phyloP scores from a whole-genome alignment of 2,888 invertebrate species.

The Phaedon cochleariae region DNA sequence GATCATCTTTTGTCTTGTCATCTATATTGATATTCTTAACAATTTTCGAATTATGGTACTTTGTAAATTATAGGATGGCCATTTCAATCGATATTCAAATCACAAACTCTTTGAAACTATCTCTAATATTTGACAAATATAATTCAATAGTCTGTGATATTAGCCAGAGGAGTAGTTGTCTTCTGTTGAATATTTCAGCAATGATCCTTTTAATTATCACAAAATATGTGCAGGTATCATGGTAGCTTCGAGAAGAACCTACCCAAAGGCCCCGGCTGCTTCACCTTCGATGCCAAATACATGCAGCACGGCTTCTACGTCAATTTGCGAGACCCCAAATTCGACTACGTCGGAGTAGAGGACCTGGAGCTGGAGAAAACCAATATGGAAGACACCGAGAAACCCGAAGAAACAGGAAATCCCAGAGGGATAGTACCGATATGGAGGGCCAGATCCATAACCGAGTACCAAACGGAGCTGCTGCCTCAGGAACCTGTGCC shows the following conservation, averaged over 20 bases:
- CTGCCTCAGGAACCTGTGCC: constrained; percentile 76
- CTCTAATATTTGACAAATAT: too few species aligned
- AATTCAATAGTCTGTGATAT: too few species aligned
- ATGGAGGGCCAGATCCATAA: constrained; percentile 75
- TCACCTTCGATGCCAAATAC: constrained; percentile 78
- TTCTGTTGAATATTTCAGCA: too few species aligned
- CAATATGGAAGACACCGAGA: constrained; percentile 55
- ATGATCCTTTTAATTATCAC: neutral
- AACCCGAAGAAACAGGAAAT: constrained; percentile 49
- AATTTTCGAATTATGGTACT: too few species aligned
- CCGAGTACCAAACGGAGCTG: constrained; percentile 73
- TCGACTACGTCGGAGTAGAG: constrained; percentile 63
- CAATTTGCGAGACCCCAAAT: constrained; percentile 68
- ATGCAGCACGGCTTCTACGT: constrained; percentile 79
- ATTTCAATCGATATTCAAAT: too few species aligned
- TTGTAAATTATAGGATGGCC: too few species aligned
- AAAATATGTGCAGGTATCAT: constrained; percentile 62
- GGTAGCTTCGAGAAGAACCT: constrained; percentile 76
- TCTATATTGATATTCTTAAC: too few species aligned
- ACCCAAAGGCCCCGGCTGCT: constrained; percentile 79
- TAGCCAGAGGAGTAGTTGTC: too few species aligned
- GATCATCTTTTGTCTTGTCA: too few species aligned
- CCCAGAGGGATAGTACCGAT: constrained; percentile 63
- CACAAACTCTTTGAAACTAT: too few species aligned
- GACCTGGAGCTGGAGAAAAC: constrained; percentile 63